phyloP scores from a whole-genome alignment of 2,113 vertebrate species.

The Prolemur simus region DNA sequence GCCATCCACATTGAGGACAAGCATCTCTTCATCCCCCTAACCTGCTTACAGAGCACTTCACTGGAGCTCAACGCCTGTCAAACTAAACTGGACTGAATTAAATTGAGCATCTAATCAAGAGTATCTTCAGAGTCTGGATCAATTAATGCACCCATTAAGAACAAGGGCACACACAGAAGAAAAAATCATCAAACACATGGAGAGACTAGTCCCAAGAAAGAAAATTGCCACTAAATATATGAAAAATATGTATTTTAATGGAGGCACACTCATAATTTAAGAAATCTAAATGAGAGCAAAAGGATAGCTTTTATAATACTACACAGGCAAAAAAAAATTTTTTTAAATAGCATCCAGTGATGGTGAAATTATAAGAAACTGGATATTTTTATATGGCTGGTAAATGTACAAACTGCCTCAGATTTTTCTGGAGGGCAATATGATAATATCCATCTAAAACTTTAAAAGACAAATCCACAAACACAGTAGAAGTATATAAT shows the following conservation, averaged over 20 bases:
- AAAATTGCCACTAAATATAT: not conserved
- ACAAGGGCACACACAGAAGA: not conserved
- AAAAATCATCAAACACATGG: not conserved
- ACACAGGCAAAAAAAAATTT: not conserved
- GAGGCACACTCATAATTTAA: not conserved
- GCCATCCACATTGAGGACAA: accelerated
- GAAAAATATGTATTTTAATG: too few species aligned
- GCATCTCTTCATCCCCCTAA: not conserved
- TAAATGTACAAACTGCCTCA: not conserved
- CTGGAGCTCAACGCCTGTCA: not conserved
- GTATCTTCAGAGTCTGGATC: not conserved
- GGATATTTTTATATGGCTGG: not conserved
- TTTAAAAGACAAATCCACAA: not conserved
- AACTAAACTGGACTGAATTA: not conserved
- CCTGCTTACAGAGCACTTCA: not conserved
- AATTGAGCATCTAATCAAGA: not conserved
- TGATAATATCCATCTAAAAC: not conserved
- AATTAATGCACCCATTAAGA: not conserved
- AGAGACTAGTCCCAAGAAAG: not conserved
- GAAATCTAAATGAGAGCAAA: not conserved
- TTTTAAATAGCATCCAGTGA: not conserved
- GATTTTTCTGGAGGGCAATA: not conserved
- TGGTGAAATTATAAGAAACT: not conserved
- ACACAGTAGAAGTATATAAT: not conserved
- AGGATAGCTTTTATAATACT: not conserved